Evolutionary conservation across 1,140 invertebrate genomes (phyloP).

Genomic region (Trypoxylus dichotomus): DNA sequence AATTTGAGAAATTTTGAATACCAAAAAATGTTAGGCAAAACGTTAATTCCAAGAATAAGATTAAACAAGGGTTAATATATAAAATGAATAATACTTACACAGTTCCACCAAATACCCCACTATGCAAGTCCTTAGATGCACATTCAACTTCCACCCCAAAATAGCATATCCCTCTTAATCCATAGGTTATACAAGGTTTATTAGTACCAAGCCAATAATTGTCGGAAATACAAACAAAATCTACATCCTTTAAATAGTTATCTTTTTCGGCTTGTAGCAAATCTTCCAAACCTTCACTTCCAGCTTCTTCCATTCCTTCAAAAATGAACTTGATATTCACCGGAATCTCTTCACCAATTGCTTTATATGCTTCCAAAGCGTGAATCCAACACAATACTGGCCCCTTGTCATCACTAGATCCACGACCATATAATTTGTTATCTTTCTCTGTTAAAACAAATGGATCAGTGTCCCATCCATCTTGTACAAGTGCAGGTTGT

Average conservation of each 20-base stretch:
- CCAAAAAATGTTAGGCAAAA: no score
- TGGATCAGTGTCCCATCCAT: slow-evolving; percentile 96
- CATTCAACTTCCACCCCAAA: slow-evolving; percentile 90
- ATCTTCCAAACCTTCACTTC: slow-evolving; percentile 93
- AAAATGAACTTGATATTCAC: slow-evolving; percentile 97
- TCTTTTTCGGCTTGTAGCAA: slow-evolving; percentile 74
- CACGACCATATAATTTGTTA: slow-evolving; percentile 86
- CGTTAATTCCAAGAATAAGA: no score
- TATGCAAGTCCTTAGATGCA: slow-evolving; percentile 91
- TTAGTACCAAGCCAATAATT: slow-evolving; percentile 98
- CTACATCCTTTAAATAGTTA: slow-evolving; percentile 81
- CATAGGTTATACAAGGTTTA: slow-evolving; percentile 97
- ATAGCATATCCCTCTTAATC: slow-evolving; percentile 91
- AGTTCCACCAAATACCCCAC: slow-evolving; percentile 91
- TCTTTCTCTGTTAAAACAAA: slow-evolving; percentile 87
- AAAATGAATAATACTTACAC: slow-evolving; percentile 59
- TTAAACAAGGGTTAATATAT: no score
- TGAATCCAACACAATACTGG: slow-evolving; percentile 92
- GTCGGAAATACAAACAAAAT: slow-evolving; percentile 97
- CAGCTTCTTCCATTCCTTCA: slow-evolving; percentile 98
- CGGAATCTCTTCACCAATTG: slow-evolving; percentile 71
- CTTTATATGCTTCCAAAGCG: slow-evolving; percentile 87
- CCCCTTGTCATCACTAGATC: slow-evolving; percentile 94
- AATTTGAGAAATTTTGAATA: neutral
- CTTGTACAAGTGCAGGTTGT: slow-evolving; percentile 87